A percentile compares a stretch with the other conserved stretches of the same genome.
phyloP scores from a whole-genome alignment of 2,113 vertebrate species.

The Macquaria ambigua region DNA sequence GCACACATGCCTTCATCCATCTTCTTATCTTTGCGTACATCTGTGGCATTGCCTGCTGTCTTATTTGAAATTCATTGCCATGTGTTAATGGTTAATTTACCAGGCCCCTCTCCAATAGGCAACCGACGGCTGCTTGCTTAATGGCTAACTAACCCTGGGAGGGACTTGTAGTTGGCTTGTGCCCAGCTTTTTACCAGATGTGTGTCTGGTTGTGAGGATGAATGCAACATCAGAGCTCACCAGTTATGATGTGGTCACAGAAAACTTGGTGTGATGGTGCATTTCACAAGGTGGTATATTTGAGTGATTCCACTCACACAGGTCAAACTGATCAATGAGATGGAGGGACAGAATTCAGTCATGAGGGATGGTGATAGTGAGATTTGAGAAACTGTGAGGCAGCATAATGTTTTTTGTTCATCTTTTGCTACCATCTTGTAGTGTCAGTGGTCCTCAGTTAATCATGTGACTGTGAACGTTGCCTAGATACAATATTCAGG shows the following conservation, averaged over 20 bases:
- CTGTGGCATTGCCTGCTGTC: constrained; percentile 30
- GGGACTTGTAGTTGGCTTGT: neutral
- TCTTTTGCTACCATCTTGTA: neutral
- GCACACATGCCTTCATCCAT: constrained; percentile 14
- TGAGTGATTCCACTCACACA: neutral
- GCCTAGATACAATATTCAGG: neutral
- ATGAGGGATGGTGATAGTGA: neutral
- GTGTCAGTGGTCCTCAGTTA: neutral
- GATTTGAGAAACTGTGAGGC: neutral
- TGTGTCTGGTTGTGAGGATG: constrained; percentile 6
- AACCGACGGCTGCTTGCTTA: constrained; percentile 24
- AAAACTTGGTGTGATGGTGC: neutral
- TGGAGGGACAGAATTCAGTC: neutral
- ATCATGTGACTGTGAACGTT: neutral
- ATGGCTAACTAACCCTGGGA: constrained; percentile 36
- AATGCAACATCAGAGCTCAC: neutral
- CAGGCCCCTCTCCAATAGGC: constrained; percentile 1
- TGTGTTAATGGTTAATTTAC: constrained; percentile 54
- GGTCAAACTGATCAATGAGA: neutral
- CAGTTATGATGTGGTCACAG: neutral
- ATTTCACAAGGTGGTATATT: neutral
- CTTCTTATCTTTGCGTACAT: constrained; percentile 5
- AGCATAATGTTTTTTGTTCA: neutral
- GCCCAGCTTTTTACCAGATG: constrained; percentile 1
- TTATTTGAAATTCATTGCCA: constrained; percentile 58